Conservation (phyloP, 2,888 invertebrate genomes). For the Linyphia triangularis region DNA sequence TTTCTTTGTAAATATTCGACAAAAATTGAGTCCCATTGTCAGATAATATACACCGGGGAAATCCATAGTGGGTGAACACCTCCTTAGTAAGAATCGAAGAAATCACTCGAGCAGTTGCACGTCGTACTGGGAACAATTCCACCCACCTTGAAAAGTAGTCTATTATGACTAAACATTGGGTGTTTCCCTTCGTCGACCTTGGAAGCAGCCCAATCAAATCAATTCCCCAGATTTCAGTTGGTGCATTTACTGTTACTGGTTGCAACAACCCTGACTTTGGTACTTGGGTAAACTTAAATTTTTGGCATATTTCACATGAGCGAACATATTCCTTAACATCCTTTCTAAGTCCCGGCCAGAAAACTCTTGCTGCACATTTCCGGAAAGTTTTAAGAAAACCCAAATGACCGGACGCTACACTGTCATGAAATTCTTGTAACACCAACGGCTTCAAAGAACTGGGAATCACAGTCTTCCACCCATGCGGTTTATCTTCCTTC, state of each 20-base stretch:
- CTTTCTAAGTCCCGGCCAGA: not conserved
- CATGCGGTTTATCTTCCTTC: not conserved
- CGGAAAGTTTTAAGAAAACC: not conserved
- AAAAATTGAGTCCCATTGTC: not conserved
- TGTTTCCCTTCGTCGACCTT: not conserved
- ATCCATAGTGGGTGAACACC: not conserved
- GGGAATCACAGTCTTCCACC: not conserved
- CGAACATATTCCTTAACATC: not conserved
- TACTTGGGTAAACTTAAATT: not conserved
- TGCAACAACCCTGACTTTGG: not conserved
- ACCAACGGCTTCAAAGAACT: not conserved
- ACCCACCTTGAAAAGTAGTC: not conserved
- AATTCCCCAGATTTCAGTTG: not conserved
- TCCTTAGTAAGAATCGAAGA: no score
- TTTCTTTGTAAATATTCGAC: not conserved
- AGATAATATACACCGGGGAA: not conserved
- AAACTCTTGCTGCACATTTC: not conserved
- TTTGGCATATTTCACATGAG: not conserved
- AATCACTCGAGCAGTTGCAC: not conserved
- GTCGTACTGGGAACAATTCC: not conserved
- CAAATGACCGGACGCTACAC: not conserved
- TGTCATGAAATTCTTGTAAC: not conserved
- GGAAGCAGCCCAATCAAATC: not conserved
- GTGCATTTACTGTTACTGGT: not conserved
- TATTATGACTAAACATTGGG: not conserved